These are phyloP conservation scores for Oenanthe oenanthe DNA, from an alignment of 2,113 vertebrate species.

Conservation along the genomic window DNA sequence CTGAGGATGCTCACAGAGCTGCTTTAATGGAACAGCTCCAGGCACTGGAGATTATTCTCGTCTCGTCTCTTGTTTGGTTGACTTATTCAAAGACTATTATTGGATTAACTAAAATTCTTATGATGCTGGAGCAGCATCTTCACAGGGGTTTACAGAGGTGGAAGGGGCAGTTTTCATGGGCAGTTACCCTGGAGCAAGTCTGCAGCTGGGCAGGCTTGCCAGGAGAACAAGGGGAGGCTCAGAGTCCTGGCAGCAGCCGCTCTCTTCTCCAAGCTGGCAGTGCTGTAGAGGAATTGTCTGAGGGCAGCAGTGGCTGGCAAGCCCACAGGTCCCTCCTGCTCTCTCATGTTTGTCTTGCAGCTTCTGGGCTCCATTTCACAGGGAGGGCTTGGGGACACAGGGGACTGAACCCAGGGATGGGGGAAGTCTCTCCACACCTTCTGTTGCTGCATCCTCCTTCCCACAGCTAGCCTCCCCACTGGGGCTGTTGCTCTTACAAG, in stretches of 20 bases:
- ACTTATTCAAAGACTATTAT: slow-evolving; percentile 29
- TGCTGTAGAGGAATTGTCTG: background rate
- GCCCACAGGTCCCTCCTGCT: background rate
- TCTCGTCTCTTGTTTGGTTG: background rate
- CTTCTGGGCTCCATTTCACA: background rate
- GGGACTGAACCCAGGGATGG: background rate
- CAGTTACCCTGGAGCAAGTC: background rate
- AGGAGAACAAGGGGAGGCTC: background rate
- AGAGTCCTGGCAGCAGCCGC: background rate
- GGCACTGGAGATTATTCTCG: background rate
- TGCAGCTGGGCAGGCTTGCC: background rate
- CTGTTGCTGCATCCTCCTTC: background rate
- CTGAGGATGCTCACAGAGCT: background rate
- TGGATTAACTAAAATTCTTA: slow-evolving; percentile 32
- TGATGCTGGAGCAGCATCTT: background rate
- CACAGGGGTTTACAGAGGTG: background rate
- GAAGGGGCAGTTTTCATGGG: background rate
- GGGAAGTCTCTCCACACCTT: background rate
- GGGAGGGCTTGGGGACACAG: background rate
- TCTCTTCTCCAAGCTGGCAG: background rate
- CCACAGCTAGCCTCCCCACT: background rate
- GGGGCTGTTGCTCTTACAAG: background rate
- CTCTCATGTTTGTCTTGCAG: background rate
- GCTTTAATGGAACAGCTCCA: background rate
- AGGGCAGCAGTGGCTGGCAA: background rate